Conservation (phyloP, 2,888 invertebrate genomes). For the Rhagonycha lutea region DNA sequence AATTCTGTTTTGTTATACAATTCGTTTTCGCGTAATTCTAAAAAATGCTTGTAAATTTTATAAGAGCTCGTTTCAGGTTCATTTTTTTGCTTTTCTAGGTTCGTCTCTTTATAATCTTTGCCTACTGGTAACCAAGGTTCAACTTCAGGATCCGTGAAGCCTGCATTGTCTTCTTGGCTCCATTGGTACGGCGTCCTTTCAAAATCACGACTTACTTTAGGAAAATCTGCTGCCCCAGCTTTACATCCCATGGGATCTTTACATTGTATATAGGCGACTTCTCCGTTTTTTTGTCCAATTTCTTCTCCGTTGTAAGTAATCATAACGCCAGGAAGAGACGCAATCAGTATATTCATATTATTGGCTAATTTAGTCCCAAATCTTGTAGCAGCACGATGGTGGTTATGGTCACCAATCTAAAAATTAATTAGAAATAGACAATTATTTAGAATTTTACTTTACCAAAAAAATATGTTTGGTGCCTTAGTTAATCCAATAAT, state of each 20-base stretch:
- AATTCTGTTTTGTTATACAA: conserved; percentile 61
- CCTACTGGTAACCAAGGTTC: conserved; percentile 75
- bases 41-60: conserved; percentile 64
- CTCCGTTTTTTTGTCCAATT: conserved; percentile 70
- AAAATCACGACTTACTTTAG: conserved; percentile 68
- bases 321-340: conserved; percentile 82
- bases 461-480: too few relatives aligned
- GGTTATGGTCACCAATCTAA: conserved; percentile 78
- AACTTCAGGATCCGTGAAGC: conserved; percentile 50
- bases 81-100: conserved; percentile 50
- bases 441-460: too few relatives aligned
- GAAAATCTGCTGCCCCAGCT: conserved; percentile 63
- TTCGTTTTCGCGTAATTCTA: conserved; percentile 58
- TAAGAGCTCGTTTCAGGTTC: conserved; percentile 60
- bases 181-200: conserved; percentile 83
- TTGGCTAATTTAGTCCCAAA: conserved; percentile 71
- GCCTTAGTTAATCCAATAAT: too few relatives aligned
- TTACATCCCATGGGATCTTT: conserved; percentile 63
- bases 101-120: conserved; percentile 56
- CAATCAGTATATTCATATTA: conserved; percentile 81
- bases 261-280: conserved; percentile 57
- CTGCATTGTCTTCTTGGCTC: conserved; percentile 65
- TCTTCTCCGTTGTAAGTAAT: conserved; percentile 89
- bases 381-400: conserved; percentile 69
- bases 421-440: conserved; percentile 62